phyloP scores from a whole-genome alignment of 2,797 vertebrate genomes.

The Naso thynnoides region DNA sequence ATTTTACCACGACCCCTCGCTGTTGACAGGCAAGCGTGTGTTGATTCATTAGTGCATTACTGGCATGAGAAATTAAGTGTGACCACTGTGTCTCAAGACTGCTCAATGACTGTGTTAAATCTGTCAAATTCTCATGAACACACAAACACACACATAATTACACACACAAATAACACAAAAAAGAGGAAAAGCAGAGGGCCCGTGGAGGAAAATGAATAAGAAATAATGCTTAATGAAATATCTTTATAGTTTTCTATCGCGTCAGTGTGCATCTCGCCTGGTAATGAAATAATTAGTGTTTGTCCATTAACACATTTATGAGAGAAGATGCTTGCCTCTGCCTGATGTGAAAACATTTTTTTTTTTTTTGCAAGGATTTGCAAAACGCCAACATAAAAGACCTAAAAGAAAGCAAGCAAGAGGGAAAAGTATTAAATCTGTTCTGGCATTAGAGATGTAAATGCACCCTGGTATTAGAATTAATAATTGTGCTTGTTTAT shows the following conservation, averaged over 20 bases:
- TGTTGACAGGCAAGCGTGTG: slow-evolving; percentile 79
- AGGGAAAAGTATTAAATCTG: slow-evolving; percentile 1
- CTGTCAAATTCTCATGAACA: slow-evolving; percentile 71
- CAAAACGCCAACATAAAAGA: slow-evolving; percentile 59
- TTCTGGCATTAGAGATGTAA: neutral
- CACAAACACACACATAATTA: slow-evolving; percentile 42
- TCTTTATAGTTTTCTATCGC: slow-evolving; percentile 60
- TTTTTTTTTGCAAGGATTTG: slow-evolving; percentile 37
- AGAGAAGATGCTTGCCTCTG: slow-evolving; percentile 71
- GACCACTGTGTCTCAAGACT: slow-evolving; percentile 81
- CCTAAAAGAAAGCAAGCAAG: slow-evolving; percentile 13
- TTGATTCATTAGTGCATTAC: slow-evolving; percentile 82
- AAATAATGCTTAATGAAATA: slow-evolving; percentile 67
- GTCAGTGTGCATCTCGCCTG: slow-evolving; percentile 46
- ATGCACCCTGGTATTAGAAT: neutral
- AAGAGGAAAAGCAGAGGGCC: slow-evolving; percentile 25
- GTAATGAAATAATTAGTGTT: slow-evolving; percentile 76
- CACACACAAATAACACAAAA: slow-evolving; percentile 57
- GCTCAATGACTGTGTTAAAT: slow-evolving; percentile 78
- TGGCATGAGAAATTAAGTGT: slow-evolving; percentile 83
- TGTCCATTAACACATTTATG: slow-evolving; percentile 71
- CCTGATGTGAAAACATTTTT: slow-evolving; percentile 63
- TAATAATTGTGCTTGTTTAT: slow-evolving; percentile 2
- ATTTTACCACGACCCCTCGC: slow-evolving; percentile 74
- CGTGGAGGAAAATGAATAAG: slow-evolving; percentile 50